Base-by-base conservation (phyloP, 1,140 invertebrate genomes). In the Trachymyrmex septentrionalis region DNA sequence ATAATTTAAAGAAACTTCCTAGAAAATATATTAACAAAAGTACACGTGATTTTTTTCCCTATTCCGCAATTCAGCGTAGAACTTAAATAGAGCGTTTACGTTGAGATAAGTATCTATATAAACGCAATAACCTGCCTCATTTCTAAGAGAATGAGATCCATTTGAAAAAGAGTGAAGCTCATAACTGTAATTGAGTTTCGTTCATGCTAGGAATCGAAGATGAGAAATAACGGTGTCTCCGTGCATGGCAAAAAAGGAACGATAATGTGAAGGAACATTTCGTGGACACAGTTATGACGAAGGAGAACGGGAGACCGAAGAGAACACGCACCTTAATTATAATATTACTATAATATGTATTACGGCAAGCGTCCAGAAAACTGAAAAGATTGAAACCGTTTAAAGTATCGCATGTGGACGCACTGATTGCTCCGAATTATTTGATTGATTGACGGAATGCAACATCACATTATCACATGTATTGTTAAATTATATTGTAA, bases 251-350 rank as follows among this genome's bases (percentile, higher is more conserved):
- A 44, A 44, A 19, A 73, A 48, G 12, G 0, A 44, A 57, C 48
- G 77, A 81, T 81, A 81, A 81, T 21, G 16, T 30, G 30, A 14
- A 19, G 38, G 24, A 73, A 69, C 1, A n/a, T 82, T 53, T 71
- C 10, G 44, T 48, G 53, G 30, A 30, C 3, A 30, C 30, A 3
- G 0, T 21, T 6, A 21, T 9, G 55, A 5, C 5, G 19, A 27
- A 59, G 21, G 24, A 72, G 27, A 53, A 84, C 21, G 72, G 7
- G 6, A 72, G 14, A 21, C 19, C 30, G 14, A 44, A 38, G 14
- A 24, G 24, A 57, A 71, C 50, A 27, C n/a, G 63, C 48, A 3
- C 3, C 38, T 12, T 44, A 10, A 44, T 44, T 44, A 44, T 44
- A 50, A 50, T 2, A 66, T 66, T 57, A 27, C 3, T 30, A 24